A percentile compares a stretch with the other conserved stretches of the same genome.
Evolutionary conservation across 2,797 vertebrate species (phyloP).

Genomic region (Falco naumanni): DNA sequence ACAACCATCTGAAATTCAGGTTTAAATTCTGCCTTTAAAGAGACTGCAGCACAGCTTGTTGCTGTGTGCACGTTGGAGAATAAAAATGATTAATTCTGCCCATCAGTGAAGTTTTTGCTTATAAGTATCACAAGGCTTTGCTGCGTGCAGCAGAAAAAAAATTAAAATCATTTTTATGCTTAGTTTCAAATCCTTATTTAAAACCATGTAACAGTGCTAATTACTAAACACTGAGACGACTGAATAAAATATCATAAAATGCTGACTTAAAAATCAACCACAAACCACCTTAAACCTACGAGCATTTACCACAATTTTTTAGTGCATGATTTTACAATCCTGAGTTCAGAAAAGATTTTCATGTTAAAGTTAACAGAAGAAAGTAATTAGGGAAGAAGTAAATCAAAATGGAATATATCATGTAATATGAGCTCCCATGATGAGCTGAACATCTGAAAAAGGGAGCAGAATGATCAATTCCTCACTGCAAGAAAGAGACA

Average conservation of each 20-base stretch:
- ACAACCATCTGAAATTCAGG: conserved; percentile 34
- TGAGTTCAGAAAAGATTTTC: conserved; percentile 12
- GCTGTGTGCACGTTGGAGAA: conserved; percentile 3
- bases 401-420: neutral
- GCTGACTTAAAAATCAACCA: neutral
- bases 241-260: conserved; percentile 10
- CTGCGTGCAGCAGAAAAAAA: conserved; percentile 38
- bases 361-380: conserved; percentile 18
- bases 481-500: neutral
- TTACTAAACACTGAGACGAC: conserved; percentile 21
- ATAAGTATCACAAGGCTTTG: conserved; percentile 25
- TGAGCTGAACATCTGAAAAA: neutral
- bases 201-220: conserved; percentile 27
- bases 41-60: conserved; percentile 52
- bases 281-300: conserved; percentile 2
- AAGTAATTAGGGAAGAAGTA: conserved; percentile 4
- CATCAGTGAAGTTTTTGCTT: conserved; percentile 33
- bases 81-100: conserved; percentile 60
- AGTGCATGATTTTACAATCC: neutral
- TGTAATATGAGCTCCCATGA: neutral
- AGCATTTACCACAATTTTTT: neutral
- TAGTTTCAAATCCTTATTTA: conserved; percentile 53
- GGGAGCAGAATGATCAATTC: conserved; percentile 15
- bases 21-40: conserved; percentile 61
- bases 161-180: conserved; percentile 11